Conservation (phyloP, 1,140 invertebrate genomes). For the Nasonia vitripennis region DNA sequence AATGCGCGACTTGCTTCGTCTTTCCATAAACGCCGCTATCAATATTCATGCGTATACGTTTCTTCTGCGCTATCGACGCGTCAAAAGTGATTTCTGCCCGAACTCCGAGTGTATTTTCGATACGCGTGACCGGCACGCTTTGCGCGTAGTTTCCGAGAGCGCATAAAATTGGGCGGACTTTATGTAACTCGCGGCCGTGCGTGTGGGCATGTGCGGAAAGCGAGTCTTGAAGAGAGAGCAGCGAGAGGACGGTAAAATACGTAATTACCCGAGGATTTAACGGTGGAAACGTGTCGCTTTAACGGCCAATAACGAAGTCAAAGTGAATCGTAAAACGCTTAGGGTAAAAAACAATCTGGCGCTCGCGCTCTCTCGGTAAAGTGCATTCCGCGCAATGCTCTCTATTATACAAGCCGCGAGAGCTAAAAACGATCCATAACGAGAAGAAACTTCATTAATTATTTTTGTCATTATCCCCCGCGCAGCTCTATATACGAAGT, state of each 20-base stretch:
- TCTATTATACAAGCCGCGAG: neutral
- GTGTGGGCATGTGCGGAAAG: too few species aligned
- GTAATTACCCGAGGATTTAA: constrained; percentile 39
- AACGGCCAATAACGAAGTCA: constrained; percentile 38
- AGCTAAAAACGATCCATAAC: neutral
- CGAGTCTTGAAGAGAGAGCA: constrained; percentile 1
- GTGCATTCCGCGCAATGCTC: neutral
- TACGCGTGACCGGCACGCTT: too few species aligned
- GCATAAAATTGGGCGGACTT: neutral
- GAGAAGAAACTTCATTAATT: neutral
- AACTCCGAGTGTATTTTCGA: too few species aligned
- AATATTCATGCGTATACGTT: too few species aligned
- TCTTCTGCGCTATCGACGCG: too few species aligned
- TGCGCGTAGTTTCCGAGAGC: too few species aligned
- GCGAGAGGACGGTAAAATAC: constrained; percentile 9
- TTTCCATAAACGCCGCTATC: neutral
- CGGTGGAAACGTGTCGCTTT: constrained; percentile 37
- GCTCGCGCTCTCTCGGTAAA: neutral
- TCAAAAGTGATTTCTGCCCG: too few species aligned
- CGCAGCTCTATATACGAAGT: too few species aligned
- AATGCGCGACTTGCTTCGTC: neutral
- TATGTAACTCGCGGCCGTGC: neutral
- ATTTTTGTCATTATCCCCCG: neutral
- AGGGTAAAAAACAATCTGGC: constrained; percentile 26
- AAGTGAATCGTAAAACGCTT: constrained; percentile 43